Conservation (phyloP, 2,797 vertebrate species). For the Chelmon rostratus region DNA sequence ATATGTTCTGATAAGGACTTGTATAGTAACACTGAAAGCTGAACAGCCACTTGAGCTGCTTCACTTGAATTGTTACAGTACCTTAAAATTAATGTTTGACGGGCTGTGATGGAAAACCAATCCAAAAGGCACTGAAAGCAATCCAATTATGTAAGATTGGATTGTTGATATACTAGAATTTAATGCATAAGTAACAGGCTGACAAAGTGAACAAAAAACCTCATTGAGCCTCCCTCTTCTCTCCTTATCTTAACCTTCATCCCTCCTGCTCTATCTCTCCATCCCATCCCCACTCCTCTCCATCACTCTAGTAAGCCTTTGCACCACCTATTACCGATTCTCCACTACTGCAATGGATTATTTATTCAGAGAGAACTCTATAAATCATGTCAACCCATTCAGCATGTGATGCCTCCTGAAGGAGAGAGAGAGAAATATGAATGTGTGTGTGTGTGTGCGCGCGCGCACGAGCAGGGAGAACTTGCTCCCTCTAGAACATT, state of each 20-base stretch:
- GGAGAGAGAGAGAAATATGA: constrained; percentile 24
- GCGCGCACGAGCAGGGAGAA: constrained; percentile 11
- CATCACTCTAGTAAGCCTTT: constrained; percentile 49
- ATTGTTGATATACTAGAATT: constrained; percentile 6
- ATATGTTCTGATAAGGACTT: neutral
- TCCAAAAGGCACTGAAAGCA: neutral
- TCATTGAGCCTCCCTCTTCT: constrained; percentile 5
- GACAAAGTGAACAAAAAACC: constrained; percentile 29
- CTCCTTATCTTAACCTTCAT: constrained; percentile 46
- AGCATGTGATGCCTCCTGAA: constrained; percentile 41
- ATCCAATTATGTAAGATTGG: neutral
- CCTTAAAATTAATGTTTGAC: neutral
- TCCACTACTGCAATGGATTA: constrained; percentile 57
- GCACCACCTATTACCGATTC: constrained; percentile 57
- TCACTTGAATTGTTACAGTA: neutral
- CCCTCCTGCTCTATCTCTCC: constrained; percentile 20
- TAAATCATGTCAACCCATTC: constrained; percentile 72
- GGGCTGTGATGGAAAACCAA: constrained; percentile 11
- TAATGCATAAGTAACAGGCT: constrained; percentile 19
- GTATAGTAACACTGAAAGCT: neutral
- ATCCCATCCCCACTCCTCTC: constrained; percentile 41
- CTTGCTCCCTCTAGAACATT: constrained; percentile 19
- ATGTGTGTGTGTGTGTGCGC: constrained; percentile 1
- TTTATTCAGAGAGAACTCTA: constrained; percentile 74
- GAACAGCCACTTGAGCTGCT: constrained; percentile 1